These are phyloP conservation scores for Hypomesus transpacificus DNA, from an alignment of 2,113 vertebrate genomes.

Conservation along the genomic window DNA sequence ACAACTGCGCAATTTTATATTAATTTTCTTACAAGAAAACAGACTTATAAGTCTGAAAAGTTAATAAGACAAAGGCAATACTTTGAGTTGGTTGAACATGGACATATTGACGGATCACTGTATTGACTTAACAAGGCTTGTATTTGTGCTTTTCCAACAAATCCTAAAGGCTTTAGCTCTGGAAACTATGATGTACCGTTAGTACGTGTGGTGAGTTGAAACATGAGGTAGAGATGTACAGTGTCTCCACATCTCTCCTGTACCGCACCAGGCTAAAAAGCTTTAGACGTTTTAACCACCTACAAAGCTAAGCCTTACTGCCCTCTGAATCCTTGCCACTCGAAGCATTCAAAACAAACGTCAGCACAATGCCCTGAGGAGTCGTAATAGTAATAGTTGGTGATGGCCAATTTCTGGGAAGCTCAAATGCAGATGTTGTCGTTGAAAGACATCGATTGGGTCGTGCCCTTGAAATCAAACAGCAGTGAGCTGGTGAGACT, in stretches of 20 bases:
- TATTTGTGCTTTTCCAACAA: slow-evolving; percentile 58
- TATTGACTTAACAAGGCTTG: slow-evolving; percentile 19
- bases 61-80: slow-evolving; percentile 46
- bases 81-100: slow-evolving; percentile 21
- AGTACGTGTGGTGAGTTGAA: slow-evolving; percentile 32
- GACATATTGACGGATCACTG: slow-evolving; percentile 24
- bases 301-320: slow-evolving; percentile 12
- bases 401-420: slow-evolving; percentile 20
- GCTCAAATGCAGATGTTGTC: slow-evolving; percentile 11
- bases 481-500: no score
- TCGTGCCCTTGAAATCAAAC: no score
- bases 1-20: slow-evolving; percentile 16
- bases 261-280: neutral
- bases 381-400: neutral
- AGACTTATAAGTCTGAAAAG: slow-evolving; percentile 25
- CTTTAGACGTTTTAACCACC: slow-evolving; percentile 1
- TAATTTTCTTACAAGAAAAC: slow-evolving; percentile 37
- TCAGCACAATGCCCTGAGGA: neutral
- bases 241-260: slow-evolving; percentile 29
- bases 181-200: slow-evolving; percentile 6
- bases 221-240: slow-evolving; percentile 57
- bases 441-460: neutral
- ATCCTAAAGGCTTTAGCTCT: slow-evolving; percentile 23
- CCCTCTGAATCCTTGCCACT: slow-evolving; percentile 13
- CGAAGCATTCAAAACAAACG: neutral